Evolutionary conservation across 1,140 invertebrate species (phyloP), one percentile per base, ranked within the genome.

Genomic region (Drosophila suzukii): DNA sequence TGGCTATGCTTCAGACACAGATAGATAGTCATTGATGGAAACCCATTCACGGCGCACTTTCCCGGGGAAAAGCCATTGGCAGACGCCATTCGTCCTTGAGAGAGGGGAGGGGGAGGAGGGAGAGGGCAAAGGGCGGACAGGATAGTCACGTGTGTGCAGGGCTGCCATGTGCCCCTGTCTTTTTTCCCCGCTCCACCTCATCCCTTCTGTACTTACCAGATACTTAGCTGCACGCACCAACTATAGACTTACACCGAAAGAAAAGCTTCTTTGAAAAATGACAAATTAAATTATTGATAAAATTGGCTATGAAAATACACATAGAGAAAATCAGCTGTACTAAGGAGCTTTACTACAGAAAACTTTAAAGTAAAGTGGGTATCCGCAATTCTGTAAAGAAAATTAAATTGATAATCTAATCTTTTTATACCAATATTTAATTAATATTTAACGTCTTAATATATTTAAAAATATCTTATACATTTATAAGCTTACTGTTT

Each of bases 151-250:
- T 71, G 65, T 57, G 43, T 20, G 36, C 34, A 34, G 6, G 39
- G 17, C 17, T 12, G 41, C 41, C 59, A n/a, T 13, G 11, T 32
- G 11, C 27, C 27, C 27, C 27, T 27, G 27, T 27, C 27, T 3
- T 27, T 27, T 4, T 27, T 27, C 27, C 15, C 27, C 11, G 13
- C 34, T 27, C 24, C n/a, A 20, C 0, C 15, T 5, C n/a, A 24
- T 66, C 24, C 49, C 41, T 34, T 49, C 17, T 6, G 11, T 57
- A 54, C 36, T 68, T 44, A 2, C 24, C 0, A 41, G 61, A 32
- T 44, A 66, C 61, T 68, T 66, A 44, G 47, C 32, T 54, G 61
- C 61, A 66, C 60, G 61, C 61, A 50, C 47, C 50, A 44, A 54
- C 27, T 17, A 20, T 20, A 10, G 10, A 20, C 12, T 41, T 53